phyloP scores from a whole-genome alignment of 2,797 vertebrate species.

The Aldrovandia affinis region DNA sequence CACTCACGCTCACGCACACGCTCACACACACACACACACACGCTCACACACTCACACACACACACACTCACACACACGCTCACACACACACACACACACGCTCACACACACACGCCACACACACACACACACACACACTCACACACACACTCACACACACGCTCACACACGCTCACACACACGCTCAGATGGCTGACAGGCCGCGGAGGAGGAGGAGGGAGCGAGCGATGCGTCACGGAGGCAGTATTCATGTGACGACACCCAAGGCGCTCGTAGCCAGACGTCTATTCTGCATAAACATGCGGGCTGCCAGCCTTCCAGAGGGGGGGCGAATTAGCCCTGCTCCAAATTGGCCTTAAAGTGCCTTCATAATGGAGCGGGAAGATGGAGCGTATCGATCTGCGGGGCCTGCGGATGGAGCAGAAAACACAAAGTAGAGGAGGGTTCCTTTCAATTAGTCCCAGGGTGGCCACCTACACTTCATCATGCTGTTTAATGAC shows the following conservation, averaged over 20 bases:
- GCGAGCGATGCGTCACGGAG: neutral
- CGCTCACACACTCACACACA: neutral
- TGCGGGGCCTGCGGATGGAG: constrained; percentile 44
- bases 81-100: neutral
- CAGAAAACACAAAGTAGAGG: constrained; percentile 53
- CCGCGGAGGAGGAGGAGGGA: constrained; percentile 41
- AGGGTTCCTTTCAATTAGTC: constrained; percentile 55
- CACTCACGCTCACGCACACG: neutral
- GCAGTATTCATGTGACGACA: constrained; percentile 42
- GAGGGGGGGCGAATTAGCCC: constrained; percentile 29
- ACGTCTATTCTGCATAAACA: constrained; percentile 57
- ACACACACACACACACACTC: neutral
- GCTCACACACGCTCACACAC: neutral
- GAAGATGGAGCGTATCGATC: constrained; percentile 66
- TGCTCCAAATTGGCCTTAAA: constrained; percentile 58
- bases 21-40: neutral
- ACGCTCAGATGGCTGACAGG: too few relatives aligned
- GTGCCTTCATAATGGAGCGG: constrained; percentile 63
- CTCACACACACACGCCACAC: neutral
- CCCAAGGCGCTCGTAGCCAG: constrained; percentile 47
- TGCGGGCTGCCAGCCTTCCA: constrained; percentile 4
- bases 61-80: neutral
- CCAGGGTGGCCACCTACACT: constrained; percentile 54
- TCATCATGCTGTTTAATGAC: constrained; percentile 37
- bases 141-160: neutral